These are phyloP conservation scores for Poeciliopsis prolifica DNA, from an alignment of 2,113 vertebrate species.

Conservation along the genomic window DNA sequence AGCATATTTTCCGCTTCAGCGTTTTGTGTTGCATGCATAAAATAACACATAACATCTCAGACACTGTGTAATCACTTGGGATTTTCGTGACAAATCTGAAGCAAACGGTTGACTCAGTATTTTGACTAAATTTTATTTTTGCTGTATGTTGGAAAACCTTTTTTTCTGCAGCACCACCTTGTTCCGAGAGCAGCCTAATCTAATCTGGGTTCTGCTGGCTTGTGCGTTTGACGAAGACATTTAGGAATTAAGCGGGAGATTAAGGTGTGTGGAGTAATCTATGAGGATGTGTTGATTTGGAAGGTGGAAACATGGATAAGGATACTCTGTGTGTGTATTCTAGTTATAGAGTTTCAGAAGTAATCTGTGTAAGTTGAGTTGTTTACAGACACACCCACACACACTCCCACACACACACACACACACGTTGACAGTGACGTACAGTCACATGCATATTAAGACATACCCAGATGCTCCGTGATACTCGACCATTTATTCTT, in stretches of 20 bases:
- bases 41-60: constrained; percentile 58
- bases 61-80: constrained; percentile 68
- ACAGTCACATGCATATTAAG: neutral
- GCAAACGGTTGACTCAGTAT: constrained; percentile 63
- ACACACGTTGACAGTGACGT: neutral
- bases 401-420: constrained; percentile 10
- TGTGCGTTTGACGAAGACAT: constrained; percentile 68
- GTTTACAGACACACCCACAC: constrained; percentile 19
- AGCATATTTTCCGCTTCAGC: constrained; percentile 25
- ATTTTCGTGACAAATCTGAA: constrained; percentile 68
- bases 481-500: constrained; percentile 30
- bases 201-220: constrained; percentile 73
- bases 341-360: constrained; percentile 26
- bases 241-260: constrained; percentile 68
- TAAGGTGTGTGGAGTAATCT: constrained; percentile 66
- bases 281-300: constrained; percentile 59
- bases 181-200: constrained; percentile 44
- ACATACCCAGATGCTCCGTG: constrained; percentile 51
- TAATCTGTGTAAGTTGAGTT: constrained; percentile 30
- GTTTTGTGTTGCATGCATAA: constrained; percentile 50
- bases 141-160: constrained; percentile 20
- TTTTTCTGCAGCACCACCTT: constrained; percentile 26
- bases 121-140: constrained; percentile 33
- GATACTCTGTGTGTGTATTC: constrained; percentile 11
- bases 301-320: constrained; percentile 58